Percentiles rank a stretch among this genome's conserved stretches.
Conservation (phyloP, 2,113 vertebrate species). For the Terrapene triunguis region DNA sequence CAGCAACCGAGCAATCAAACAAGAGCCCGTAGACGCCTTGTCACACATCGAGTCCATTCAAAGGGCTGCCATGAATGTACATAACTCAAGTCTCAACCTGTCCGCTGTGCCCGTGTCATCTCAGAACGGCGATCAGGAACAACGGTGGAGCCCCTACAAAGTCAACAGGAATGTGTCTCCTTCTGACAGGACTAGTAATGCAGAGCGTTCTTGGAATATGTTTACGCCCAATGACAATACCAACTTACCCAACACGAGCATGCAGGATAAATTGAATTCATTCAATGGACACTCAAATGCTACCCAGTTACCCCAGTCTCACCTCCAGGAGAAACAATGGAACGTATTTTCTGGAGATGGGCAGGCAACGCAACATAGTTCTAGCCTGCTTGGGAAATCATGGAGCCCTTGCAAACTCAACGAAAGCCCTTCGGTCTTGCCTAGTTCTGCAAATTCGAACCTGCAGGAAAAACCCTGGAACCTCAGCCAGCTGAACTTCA, state of each 20-base stretch:
- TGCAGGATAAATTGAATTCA: conserved; percentile 74
- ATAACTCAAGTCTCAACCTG: neutral
- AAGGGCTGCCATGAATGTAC: conserved; percentile 43
- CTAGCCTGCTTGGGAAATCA: conserved; percentile 43
- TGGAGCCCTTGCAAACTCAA: conserved; percentile 84
- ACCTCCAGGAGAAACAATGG: conserved; percentile 75
- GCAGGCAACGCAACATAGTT: conserved; percentile 59
- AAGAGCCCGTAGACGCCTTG: conserved; percentile 89
- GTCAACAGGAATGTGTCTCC: conserved; percentile 75
- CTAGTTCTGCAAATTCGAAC: neutral
- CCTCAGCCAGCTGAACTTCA: conserved; percentile 70
- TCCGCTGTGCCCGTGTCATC: conserved; percentile 52
- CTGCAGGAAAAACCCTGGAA: conserved; percentile 82
- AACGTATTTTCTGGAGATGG: conserved; percentile 14
- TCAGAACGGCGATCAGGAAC: conserved; percentile 60
- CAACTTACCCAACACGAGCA: neutral
- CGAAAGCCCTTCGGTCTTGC: conserved; percentile 52
- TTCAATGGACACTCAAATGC: conserved; percentile 76
- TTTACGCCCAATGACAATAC: conserved; percentile 64
- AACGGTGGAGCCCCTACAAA: conserved; percentile 85
- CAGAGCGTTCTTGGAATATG: conserved; percentile 77
- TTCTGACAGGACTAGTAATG: conserved; percentile 78
- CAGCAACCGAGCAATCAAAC: conserved; percentile 86
- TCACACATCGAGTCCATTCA: conserved; percentile 76
- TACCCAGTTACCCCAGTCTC: conserved; percentile 80